Percentiles rank a stretch among this genome's conserved stretches.
Conservation (phyloP, 1,140 invertebrate species). For the Globodera ellingtonae region DNA sequence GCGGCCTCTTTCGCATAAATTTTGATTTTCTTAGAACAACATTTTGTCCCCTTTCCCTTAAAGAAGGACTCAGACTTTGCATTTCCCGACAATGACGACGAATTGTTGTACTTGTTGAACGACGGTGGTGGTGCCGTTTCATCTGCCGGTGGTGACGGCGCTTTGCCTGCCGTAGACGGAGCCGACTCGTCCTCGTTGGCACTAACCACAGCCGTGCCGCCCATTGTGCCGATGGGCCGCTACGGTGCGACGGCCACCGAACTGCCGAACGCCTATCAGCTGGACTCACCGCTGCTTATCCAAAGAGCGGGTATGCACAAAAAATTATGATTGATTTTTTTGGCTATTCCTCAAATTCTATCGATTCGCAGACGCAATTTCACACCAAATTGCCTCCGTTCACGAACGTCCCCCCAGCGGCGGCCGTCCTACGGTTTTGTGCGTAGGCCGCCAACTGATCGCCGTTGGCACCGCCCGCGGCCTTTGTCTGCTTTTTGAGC, state of each 20-base stretch:
- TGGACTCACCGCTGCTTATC: constrained; percentile 37
- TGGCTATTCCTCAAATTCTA: background rate
- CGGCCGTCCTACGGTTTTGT: constrained; percentile 39
- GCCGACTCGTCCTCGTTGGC: constrained; percentile 11
- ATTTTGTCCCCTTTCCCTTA: too few relatives aligned
- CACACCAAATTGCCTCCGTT: constrained; percentile 43
- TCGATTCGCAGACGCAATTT: constrained; percentile 40
- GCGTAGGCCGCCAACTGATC: constrained; percentile 28
- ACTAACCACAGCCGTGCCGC: background rate
- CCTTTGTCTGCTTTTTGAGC: constrained; percentile 38
- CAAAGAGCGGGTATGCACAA: constrained; percentile 31
- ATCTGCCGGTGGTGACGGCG: too few relatives aligned
- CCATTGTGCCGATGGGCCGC: constrained; percentile 20
- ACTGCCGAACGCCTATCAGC: constrained; percentile 37
- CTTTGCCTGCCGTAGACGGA: background rate
- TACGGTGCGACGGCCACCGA: constrained; percentile 15
- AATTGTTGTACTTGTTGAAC: constrained; percentile 26
- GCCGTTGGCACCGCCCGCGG: constrained; percentile 46
- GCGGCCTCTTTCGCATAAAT: too few relatives aligned
- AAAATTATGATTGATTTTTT: background rate
- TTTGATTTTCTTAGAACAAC: too few relatives aligned
- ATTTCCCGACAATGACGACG: background rate
- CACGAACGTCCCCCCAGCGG: constrained; percentile 37
- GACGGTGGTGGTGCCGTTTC: constrained; percentile 30
- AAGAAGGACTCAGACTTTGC: background rate